Conservation (phyloP, 2,113 vertebrate species). For the Brienomyrus longianalis region DNA sequence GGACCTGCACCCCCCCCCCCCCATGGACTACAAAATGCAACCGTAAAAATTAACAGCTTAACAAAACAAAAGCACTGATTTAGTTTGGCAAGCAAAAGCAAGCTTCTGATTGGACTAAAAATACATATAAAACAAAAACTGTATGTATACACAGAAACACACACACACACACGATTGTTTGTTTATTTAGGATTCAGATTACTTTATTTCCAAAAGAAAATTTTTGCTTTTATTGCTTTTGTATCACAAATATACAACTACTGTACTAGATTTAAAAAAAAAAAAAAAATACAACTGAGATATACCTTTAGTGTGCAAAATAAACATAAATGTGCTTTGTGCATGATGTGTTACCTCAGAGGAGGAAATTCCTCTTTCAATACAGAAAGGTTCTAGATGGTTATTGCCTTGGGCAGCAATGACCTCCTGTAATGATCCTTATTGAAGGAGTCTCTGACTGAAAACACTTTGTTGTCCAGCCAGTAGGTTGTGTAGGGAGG, state of each 20-base stretch:
- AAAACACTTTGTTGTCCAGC: no score
- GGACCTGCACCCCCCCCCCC: background rate
- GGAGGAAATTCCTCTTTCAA: background rate
- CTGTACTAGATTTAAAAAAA: background rate
- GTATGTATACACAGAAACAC: background rate
- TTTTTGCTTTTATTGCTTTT: background rate
- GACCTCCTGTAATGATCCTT: background rate
- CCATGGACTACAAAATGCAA: background rate
- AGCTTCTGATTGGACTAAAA: background rate
- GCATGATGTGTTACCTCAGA: background rate
- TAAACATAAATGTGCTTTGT: background rate
- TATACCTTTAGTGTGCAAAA: background rate
- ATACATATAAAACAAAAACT: background rate
- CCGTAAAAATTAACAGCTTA: background rate
- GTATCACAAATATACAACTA: background rate
- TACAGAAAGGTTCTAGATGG: background rate
- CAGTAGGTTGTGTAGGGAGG: no score
- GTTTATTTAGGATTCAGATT: background rate
- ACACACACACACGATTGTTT: background rate
- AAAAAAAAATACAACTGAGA: background rate
- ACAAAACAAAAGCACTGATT: background rate
- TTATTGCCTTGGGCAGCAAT: background rate
- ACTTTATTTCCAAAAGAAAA: background rate
- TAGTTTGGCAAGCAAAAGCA: background rate
- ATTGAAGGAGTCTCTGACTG: background rate